Evolutionary conservation across 1,140 invertebrate genomes (phyloP), one percentile per base, ranked within the genome.

Genomic region (Andrena cerasifolii): DNA sequence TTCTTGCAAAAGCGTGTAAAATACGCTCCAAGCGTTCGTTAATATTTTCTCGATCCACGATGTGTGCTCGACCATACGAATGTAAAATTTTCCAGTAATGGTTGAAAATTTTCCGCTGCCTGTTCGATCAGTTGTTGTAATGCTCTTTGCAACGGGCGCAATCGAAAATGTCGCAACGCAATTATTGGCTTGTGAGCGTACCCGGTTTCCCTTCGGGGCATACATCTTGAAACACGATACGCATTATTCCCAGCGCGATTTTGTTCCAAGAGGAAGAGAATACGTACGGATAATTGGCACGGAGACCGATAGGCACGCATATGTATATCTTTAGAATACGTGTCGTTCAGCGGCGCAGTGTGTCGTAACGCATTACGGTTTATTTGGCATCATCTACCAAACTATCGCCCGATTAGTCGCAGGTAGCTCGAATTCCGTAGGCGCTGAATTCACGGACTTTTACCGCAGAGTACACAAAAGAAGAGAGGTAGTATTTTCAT

Each of bases 381-480:
- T 14, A 21, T 40, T 76, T 58, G 3, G 7, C 40, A 59, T 36
- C 53, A 58, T 45, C 40, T 66, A 66, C 59, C 51, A 12, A 71
- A 81, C 47, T 36, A 51, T 54, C 61, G 43, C 59, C 67, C 59
- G 62, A 65, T 40, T 51, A 51, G 43, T 70, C 80, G 80, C 82
- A 83, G 54, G 43, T 51, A 59, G 73, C 51, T 77, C 16, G 40
- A 56, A 79, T 54, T 14, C 21, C 56, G 75, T 43, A 33, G 26
- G 61, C 68, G 67, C 81, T 75, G 18, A 62, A 71, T 65, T 84
- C 80, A 54, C 53, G 45, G 28, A 78, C 45, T 67, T 78, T 74
- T 67, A 54, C 61, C 72, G 33, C 83, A 74, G 83, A 82, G 79
- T 82, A 82, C 83, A 78, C 73, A 86, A 86, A 79, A 86, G 84